Conservation (phyloP, 1,140 invertebrate species). For the Bilobella aurantiaca region DNA sequence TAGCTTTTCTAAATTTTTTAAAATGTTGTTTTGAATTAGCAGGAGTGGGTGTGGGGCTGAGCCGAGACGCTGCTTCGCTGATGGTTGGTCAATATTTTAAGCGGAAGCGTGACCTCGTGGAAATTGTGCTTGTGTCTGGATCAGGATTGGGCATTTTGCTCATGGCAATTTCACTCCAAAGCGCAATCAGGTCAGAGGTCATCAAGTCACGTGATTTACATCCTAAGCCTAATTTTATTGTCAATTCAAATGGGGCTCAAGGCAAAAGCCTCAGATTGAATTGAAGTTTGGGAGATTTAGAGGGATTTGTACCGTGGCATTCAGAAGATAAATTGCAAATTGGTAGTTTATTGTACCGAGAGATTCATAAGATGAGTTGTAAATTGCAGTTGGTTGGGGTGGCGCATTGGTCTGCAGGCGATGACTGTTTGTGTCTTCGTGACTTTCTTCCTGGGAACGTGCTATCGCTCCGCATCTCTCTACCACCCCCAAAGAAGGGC, state of each 20-base stretch:
- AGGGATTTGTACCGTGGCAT: too few relatives aligned
- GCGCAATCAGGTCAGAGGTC: slow-evolving; percentile 58
- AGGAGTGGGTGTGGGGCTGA: slow-evolving; percentile 73
- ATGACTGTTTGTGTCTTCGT: slow-evolving; percentile 71
- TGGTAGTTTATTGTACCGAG: too few relatives aligned
- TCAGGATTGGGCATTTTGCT: slow-evolving; percentile 72
- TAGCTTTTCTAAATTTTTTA: too few relatives aligned
- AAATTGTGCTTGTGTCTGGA: slow-evolving; percentile 77
- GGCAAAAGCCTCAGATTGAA: too few relatives aligned
- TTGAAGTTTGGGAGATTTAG: too few relatives aligned
- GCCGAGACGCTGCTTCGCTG: slow-evolving; percentile 69
- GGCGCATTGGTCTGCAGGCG: slow-evolving; percentile 72
- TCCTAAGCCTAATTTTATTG: neutral
- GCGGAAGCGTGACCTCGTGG: slow-evolving; percentile 68
- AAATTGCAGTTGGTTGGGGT: slow-evolving; percentile 63
- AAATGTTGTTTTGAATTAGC: too few relatives aligned
- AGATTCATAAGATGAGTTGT: too few relatives aligned
- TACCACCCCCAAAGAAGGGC: slow-evolving; percentile 80
- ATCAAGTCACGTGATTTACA: neutral
- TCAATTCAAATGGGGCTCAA: too few relatives aligned
- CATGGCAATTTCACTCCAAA: slow-evolving; percentile 68
- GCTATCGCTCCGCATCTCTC: slow-evolving; percentile 76
- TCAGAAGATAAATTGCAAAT: too few relatives aligned
- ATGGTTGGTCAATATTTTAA: slow-evolving; percentile 90
- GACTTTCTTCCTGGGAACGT: slow-evolving; percentile 75